These are phyloP conservation scores for Coturnix japonica DNA, from an alignment of 2,113 vertebrate species.

Conservation along the genomic window DNA sequence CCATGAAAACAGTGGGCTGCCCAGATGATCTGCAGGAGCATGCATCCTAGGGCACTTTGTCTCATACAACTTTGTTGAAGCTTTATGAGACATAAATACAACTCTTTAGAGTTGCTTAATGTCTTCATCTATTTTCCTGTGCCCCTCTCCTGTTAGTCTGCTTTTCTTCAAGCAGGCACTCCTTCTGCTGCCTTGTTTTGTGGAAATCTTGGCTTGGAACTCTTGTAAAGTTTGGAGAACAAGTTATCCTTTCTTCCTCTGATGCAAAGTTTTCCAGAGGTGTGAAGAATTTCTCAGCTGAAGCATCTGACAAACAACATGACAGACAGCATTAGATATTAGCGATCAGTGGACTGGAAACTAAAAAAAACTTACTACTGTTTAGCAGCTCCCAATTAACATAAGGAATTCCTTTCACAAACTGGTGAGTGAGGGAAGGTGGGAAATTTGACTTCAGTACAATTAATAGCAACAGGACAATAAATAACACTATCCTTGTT, in stretches of 20 bases:
- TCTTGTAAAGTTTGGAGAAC: background rate
- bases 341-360: background rate
- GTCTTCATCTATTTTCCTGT: background rate
- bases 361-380: background rate
- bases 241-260: background rate
- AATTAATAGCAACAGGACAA: background rate
- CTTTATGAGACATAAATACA: no score
- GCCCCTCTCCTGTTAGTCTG: background rate
- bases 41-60: background rate
- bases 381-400: background rate
- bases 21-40: background rate
- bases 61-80: background rate
- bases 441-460: background rate
- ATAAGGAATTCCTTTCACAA: background rate
- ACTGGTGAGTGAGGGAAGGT: background rate
- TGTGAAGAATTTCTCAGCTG: background rate
- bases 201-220: background rate
- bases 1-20: background rate
- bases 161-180: background rate
- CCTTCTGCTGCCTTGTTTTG: background rate
- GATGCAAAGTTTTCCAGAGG: background rate
- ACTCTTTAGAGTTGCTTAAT: background rate
- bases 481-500: background rate
- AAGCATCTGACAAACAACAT: slow-evolving; percentile 42
- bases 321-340: slow-evolving; percentile 34